These are phyloP conservation scores for Leptinotarsa tumamoca DNA, from an alignment of 2,888 invertebrate species.

Conservation along the genomic window DNA sequence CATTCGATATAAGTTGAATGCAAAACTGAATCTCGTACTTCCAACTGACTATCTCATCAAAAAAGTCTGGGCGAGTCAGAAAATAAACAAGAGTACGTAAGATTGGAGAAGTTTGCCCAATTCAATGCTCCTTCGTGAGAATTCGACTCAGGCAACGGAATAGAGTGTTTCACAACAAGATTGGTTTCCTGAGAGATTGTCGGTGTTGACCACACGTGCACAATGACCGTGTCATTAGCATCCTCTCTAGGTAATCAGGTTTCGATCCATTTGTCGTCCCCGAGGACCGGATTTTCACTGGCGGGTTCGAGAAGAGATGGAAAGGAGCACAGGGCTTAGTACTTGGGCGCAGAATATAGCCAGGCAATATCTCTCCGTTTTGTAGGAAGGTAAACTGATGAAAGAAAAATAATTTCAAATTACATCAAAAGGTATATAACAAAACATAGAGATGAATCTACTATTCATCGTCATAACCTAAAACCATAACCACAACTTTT, in stretches of 20 bases:
- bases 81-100: not conserved
- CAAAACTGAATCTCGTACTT: no score
- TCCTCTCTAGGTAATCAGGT: constrained; percentile 48
- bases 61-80: not conserved
- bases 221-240: constrained; percentile 44
- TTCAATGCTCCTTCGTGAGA: not conserved
- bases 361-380: no score
- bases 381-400: no score
- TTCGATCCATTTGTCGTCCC: constrained; percentile 45
- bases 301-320: not conserved
- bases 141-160: not conserved
- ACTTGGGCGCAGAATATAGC: no score
- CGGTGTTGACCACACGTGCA: constrained; percentile 39
- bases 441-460: no score
- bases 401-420: no score
- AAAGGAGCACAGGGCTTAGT: not conserved
- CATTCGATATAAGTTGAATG: no score
- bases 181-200: constrained; percentile 10
- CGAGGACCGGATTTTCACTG: not conserved
- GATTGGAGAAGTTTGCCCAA: not conserved
- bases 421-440: no score
- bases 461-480: no score
- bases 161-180: not conserved
- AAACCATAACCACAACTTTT: no score
- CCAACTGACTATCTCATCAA: not conserved